phyloP scores from a whole-genome alignment of 30 jellyfish, hydroid and myxozoan species.

The Clytia hemisphaerica region DNA sequence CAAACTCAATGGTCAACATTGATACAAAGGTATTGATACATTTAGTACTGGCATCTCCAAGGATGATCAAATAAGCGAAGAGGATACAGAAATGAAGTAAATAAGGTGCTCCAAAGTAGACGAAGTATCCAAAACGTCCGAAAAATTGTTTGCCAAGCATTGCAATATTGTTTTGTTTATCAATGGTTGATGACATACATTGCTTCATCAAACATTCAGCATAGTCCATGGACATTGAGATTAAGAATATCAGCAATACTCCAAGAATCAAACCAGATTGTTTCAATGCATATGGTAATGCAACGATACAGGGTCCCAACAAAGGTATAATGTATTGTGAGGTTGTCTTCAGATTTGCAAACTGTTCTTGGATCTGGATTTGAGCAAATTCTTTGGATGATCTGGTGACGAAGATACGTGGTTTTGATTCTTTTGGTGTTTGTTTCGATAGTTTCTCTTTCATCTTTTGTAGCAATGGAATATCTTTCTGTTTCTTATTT shows the following conservation, averaged over 20 bases:
- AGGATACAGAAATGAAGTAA: constrained; percentile 21
- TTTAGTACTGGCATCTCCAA: constrained; percentile 23
- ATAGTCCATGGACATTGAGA: constrained; percentile 23
- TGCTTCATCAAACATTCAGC: constrained; percentile 18
- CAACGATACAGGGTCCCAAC: constrained; percentile 29
- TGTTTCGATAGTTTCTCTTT: no score
- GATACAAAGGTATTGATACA: background rate
- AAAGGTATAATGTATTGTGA: constrained; percentile 20
- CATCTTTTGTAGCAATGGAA: no score
- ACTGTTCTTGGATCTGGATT: constrained; percentile 5
- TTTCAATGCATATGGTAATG: constrained; percentile 76
- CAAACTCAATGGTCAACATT: background rate
- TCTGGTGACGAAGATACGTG: constrained; percentile 15
- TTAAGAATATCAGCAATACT: constrained; percentile 27
- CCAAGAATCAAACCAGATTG: constrained; percentile 87
- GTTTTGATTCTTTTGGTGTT: no score
- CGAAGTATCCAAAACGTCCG: constrained; percentile 16
- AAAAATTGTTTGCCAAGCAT: no score
- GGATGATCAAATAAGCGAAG: background rate
- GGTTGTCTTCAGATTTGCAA: constrained; percentile 12
- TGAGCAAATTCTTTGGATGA: constrained; percentile 24
- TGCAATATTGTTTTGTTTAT: no score
- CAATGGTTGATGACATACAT: constrained; percentile 29
- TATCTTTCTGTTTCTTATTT: no score
- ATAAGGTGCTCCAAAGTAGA: background rate